Evolutionary conservation across 2,888 invertebrate genomes (phyloP).

Genomic region (Polylopha cassiicola): DNA sequence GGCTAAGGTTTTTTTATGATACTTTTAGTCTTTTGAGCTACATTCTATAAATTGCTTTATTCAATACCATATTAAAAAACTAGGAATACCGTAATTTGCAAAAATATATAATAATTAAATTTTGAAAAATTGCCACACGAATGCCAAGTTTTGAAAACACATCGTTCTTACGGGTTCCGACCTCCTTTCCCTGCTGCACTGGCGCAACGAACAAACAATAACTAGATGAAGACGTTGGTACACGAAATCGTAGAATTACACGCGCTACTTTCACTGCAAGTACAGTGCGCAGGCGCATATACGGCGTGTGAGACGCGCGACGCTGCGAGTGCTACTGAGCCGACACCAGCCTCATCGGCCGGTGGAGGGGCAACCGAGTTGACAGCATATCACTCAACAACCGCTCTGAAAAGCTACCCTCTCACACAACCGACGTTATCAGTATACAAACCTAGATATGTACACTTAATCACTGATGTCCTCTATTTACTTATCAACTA

Average conservation of each 20-base stretch:
- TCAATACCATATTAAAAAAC: no score
- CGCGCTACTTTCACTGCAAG: constrained; percentile 70
- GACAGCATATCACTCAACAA: constrained; percentile 49
- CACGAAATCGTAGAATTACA: constrained; percentile 65
- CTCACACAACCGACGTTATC: constrained; percentile 41
- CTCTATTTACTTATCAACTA: constrained; percentile 2
- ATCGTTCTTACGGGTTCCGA: constrained; percentile 60
- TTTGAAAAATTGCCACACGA: constrained; percentile 49
- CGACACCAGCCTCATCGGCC: constrained; percentile 30
- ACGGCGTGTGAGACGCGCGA: constrained; percentile 62
- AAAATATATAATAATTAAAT: not conserved
- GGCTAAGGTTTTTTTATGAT: no score
- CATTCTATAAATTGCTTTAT: no score
- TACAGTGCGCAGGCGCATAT: constrained; percentile 47
- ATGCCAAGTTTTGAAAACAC: constrained; percentile 52
- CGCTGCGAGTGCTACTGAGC: constrained; percentile 59
- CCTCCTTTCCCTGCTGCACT: constrained; percentile 74
- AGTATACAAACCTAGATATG: constrained; percentile 5
- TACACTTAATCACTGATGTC: constrained; percentile 4
- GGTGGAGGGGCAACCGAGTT: constrained; percentile 40
- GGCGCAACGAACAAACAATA: constrained; percentile 73
- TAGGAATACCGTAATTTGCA: not conserved
- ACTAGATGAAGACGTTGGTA: constrained; percentile 69
- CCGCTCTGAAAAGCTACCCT: constrained; percentile 39
- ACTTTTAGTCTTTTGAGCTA: no score